Base-by-base conservation (phyloP, 2,888 invertebrate genomes). In the Andrena chrysosceles region DNA sequence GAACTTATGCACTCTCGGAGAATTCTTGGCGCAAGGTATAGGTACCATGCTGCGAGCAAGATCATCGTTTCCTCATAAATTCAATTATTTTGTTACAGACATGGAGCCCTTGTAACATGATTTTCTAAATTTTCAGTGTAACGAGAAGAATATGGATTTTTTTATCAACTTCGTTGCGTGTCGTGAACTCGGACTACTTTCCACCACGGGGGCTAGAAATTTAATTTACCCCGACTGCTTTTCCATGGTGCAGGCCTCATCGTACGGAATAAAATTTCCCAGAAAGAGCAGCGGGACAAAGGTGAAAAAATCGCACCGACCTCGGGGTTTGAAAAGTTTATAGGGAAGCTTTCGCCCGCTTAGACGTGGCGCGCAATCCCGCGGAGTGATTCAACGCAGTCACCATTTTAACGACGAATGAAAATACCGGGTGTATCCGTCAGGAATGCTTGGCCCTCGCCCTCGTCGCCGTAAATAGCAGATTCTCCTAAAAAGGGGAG, bases 401-500 rank as follows among this genome's bases (percentile, higher is more conserved):
- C 67, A 66, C 35, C 72, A 60, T 64, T 83, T 87, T 78, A 87
- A 81, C 78, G 85, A 31, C 70, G 76, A 76, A 77, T 75, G 76
- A 85, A 87, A 87, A 83, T 83, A 85, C 78, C 76, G 80, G 80
- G 63, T 83, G 78, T 80, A 85, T 86, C 78, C 68, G 71, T 77
- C 80, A 75, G 52, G 76, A 71, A 83, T 82, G 62, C 80, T 67
- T 70, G 76, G 78, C 71, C 72, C 59, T 86, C 66, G 59, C 52
- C 69, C 70, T 52, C 54, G 29, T 68, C 76, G 63, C 49, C 88
- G 78, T 84, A 87, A 88, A 89, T 84, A 79, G 76, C 77, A 77
- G 72, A 77, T 85, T 74, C 79, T 60, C 59, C 73, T 66, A 77
- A 80, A 77, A 85, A 69, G 75, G 63, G 42, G 52, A 73, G 59